Percentiles rank a stretch among this genome's conserved stretches.
phyloP scores from a whole-genome alignment of 2,113 vertebrate species.

The Rhabdornis inornatus region DNA sequence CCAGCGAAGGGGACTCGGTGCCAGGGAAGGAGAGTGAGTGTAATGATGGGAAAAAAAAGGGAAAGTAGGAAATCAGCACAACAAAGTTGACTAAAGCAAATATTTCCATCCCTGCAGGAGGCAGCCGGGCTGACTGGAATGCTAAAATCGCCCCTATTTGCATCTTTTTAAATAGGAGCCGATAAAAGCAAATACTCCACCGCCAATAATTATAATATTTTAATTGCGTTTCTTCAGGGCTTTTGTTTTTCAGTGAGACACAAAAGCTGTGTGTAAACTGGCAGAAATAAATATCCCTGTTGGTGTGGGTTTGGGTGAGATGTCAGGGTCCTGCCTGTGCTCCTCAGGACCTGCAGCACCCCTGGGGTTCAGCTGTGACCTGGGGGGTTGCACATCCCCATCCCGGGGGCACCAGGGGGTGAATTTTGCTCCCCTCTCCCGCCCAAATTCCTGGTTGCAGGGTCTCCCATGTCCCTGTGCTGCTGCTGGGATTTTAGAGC shows the following conservation, averaged over 20 bases:
- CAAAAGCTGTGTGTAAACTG: not conserved
- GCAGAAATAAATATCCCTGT: not conserved
- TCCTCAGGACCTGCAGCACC: not conserved
- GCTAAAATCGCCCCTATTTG: slow-evolving; percentile 56
- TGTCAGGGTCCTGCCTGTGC: rapidly evolving
- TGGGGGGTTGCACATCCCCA: not conserved
- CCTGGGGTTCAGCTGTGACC: not conserved
- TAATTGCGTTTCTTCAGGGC: slow-evolving; percentile 66
- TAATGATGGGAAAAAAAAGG: not conserved
- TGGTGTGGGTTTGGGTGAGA: not conserved
- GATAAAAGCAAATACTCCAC: slow-evolving; percentile 65
- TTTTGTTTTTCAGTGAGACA: not conserved
- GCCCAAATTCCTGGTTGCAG: not conserved
- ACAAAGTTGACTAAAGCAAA: slow-evolving; percentile 59
- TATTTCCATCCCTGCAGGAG: slow-evolving; percentile 39
- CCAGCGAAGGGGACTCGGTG: not conserved
- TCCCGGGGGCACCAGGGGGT: too few relatives aligned
- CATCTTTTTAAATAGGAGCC: slow-evolving; percentile 58
- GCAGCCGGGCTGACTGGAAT: slow-evolving; percentile 47
- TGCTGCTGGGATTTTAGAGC: not conserved
- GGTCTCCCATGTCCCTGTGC: rapidly evolving
- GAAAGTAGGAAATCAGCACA: slow-evolving; percentile 1
- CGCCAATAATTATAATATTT: slow-evolving; percentile 73
- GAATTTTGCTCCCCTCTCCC: not conserved
- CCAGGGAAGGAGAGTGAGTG: not conserved